phyloP scores from a whole-genome alignment of 2,797 vertebrate species.

The Chaetophractus vellerosus region DNA sequence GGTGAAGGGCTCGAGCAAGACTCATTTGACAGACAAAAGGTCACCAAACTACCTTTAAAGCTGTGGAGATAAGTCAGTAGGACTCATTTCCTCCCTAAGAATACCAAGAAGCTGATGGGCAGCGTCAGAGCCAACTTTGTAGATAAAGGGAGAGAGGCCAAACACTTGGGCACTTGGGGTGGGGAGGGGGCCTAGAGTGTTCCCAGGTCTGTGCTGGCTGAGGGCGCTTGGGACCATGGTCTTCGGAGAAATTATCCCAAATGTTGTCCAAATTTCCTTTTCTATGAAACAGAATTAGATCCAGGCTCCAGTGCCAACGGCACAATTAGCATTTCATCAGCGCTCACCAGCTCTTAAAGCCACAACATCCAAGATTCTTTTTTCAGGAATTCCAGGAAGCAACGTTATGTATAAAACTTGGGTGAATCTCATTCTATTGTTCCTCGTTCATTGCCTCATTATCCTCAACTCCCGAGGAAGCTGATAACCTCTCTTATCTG shows the following conservation, averaged over 20 bases:
- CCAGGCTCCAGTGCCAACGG: neutral
- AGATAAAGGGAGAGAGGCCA: neutral
- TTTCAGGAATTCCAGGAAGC: neutral
- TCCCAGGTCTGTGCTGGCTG: neutral
- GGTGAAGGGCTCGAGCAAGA: neutral
- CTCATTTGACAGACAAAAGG: neutral
- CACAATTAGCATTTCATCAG: neutral
- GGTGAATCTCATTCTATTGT: neutral
- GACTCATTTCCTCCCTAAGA: neutral
- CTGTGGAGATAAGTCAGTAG: neutral
- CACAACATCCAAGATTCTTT: neutral
- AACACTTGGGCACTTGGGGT: neutral
- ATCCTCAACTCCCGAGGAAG: neutral
- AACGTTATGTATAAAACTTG: neutral
- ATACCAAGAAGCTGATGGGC: neutral
- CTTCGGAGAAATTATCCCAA: conserved; percentile 15
- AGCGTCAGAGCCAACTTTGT: neutral
- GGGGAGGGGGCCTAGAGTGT: neutral
- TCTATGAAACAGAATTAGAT: neutral
- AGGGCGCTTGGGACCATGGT: neutral
- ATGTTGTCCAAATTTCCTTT: neutral
- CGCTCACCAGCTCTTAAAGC: neutral
- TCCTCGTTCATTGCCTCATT: neutral
- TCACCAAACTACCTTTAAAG: conserved; percentile 4
- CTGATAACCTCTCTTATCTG: neutral